Evolutionary conservation across 2,113 vertebrate species (phyloP), one percentile per base, ranked within the genome.

Genomic region (Microtus oregoni): DNA sequence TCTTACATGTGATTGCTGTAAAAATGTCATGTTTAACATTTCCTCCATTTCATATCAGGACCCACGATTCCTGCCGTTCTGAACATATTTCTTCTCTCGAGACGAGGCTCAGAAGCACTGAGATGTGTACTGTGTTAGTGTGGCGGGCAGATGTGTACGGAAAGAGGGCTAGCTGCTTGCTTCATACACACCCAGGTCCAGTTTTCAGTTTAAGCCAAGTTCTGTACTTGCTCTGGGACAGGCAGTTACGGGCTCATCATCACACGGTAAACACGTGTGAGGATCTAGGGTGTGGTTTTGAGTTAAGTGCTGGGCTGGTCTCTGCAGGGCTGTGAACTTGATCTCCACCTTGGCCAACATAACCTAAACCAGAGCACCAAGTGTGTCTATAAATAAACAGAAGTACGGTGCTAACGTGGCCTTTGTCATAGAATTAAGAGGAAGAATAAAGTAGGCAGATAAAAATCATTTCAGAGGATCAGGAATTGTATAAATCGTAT

Each of bases 1-100:
- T 78, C 50, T 86, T 50, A 88, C 65, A 85, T 2, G 15, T 77
- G 73, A 24, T 72, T 86, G 20, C 83, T 91, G 50, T 55, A 81
- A 91, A 92, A 92, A 41, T 94, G 55, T 91, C 67, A 70, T 63
- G 12, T 70, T 94, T 94, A 90, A 52, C 20, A 68, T 88, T 96
- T 96, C 88, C 47, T 70, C 35, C 47, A 38, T 85, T 89, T 9
- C 32, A 5, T 52, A 24, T 79, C 85, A 73, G 67, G 22, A 38
- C 89, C 89, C n/a, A 14, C 61, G 52, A 15, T 86, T 92, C n/a
- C 85, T 81, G 44, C 12, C 26, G 1, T 87, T 94, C 5, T 75
- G 30, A 90, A 14, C 22, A 28, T 81, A 26, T 94, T 88, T 41
- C 15, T 94, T 77, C 65, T 28, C 78, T 38, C 89, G 76, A 93